These are phyloP conservation scores for Poeciliopsis presidionis DNA, from an alignment of 2,797 vertebrate genomes.

Conservation along the genomic window DNA sequence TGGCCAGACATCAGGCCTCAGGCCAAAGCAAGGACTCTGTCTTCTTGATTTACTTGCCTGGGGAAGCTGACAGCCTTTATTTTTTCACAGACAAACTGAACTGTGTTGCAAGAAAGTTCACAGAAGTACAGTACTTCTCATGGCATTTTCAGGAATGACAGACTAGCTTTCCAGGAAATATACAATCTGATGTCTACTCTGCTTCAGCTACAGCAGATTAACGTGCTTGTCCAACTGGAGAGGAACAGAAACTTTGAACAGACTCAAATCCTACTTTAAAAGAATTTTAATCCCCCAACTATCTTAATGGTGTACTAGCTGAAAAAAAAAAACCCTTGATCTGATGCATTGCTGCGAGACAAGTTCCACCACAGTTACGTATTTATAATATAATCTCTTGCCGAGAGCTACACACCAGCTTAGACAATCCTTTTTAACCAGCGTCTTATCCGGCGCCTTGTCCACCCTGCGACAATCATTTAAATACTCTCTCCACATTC, in stretches of 20 bases:
- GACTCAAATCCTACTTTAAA: constrained; percentile 55
- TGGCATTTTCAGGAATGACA: constrained; percentile 9
- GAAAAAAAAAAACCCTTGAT: constrained; percentile 52
- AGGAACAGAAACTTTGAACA: constrained; percentile 29
- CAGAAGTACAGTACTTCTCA: constrained; percentile 4
- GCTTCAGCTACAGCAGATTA: constrained; percentile 42
- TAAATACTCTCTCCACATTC: constrained; percentile 25
- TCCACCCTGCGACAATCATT: constrained; percentile 49
- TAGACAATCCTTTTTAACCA: constrained; percentile 59
- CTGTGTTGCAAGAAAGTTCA: constrained; percentile 3
- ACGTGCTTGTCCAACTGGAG: constrained; percentile 42
- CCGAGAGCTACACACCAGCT: constrained; percentile 51
- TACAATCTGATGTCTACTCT: constrained; percentile 12
- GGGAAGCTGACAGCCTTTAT: constrained; percentile 3
- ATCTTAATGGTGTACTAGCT: constrained; percentile 54
- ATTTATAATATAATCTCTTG: constrained; percentile 64
- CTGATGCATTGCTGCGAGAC: constrained; percentile 59
- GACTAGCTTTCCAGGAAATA: constrained; percentile 6
- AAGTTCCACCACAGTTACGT: constrained; percentile 45
- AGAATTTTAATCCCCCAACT: constrained; percentile 55
- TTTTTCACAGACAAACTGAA: constrained; percentile 14
- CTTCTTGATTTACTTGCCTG: constrained; percentile 22
- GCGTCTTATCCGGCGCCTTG: constrained; percentile 51
- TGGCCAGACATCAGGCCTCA: constrained; percentile 45
- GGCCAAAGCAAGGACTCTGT: constrained; percentile 38